phyloP scores from a whole-genome alignment of 2,888 invertebrate genomes.

The Tachina fera region DNA sequence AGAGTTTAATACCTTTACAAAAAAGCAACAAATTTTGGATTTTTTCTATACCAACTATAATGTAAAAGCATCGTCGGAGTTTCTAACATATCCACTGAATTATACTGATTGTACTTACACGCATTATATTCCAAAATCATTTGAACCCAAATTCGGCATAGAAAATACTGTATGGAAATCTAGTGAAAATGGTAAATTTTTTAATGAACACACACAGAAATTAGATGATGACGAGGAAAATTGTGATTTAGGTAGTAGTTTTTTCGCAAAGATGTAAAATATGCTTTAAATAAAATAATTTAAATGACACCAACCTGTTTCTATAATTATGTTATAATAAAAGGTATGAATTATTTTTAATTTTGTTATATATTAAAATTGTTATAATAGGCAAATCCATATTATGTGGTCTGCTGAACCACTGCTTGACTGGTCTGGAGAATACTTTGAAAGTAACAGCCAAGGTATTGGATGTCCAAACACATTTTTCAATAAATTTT shows the following conservation, averaged over 20 bases:
- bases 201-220: slow-evolving; percentile 75
- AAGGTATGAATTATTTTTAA: too few relatives aligned
- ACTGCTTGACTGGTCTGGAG: too few relatives aligned
- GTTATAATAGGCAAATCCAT: too few relatives aligned
- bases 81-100: slow-evolving; percentile 41
- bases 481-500: too few relatives aligned
- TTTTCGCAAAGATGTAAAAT: slow-evolving; percentile 74
- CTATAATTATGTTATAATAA: too few relatives aligned
- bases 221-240: slow-evolving; percentile 67
- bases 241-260: slow-evolving; percentile 74
- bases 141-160: slow-evolving; percentile 11
- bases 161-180: slow-evolving; percentile 71
- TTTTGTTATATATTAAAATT: too few relatives aligned
- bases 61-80: slow-evolving; percentile 79
- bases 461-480: too few relatives aligned
- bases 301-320: background rate
- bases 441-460: too few relatives aligned
- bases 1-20: slow-evolving; percentile 90
- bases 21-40: slow-evolving; percentile 87
- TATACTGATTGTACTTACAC: slow-evolving; percentile 76
- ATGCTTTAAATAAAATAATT: slow-evolving; percentile 4
- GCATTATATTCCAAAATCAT: slow-evolving; percentile 73
- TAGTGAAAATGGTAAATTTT: slow-evolving; percentile 77
- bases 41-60: slow-evolving; percentile 87
- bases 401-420: too few relatives aligned